Conservation (phyloP, 2,797 vertebrate species). For the Darevskia nairensis region DNA sequence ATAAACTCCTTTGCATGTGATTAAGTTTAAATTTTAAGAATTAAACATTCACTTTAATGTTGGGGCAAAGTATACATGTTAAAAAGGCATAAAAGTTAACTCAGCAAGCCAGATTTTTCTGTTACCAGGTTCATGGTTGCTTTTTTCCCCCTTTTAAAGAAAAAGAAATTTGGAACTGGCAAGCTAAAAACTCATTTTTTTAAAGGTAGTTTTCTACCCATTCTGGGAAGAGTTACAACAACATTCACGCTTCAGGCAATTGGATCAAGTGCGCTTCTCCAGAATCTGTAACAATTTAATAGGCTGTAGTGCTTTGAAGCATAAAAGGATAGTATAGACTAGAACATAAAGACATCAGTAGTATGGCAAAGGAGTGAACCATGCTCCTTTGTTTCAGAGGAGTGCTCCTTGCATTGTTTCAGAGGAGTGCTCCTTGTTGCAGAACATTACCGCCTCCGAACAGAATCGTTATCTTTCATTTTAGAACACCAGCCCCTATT, state of each 20-base stretch:
- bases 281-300: not conserved
- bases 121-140: not conserved
- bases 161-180: not conserved
- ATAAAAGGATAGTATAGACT: not conserved
- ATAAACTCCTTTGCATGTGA: too few species aligned
- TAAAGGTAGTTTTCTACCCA: not conserved
- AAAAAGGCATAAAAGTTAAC: not conserved
- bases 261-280: not conserved
- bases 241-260: slow-evolving; percentile 13
- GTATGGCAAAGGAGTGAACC: not conserved
- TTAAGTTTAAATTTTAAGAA: not conserved
- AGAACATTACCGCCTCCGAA: not conserved
- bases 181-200: not conserved
- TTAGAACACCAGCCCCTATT: not conserved
- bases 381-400: not conserved
- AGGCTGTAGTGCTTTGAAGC: not conserved
- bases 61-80: not conserved
- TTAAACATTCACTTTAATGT: not conserved
- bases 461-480: slow-evolving; percentile 1
- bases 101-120: not conserved
- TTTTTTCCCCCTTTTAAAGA: not conserved
- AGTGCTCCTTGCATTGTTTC: not conserved
- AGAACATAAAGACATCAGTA: not conserved
- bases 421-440: not conserved
- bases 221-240: not conserved